Conservation (phyloP, 2,888 invertebrate genomes). For the Drosophila barbarae region DNA sequence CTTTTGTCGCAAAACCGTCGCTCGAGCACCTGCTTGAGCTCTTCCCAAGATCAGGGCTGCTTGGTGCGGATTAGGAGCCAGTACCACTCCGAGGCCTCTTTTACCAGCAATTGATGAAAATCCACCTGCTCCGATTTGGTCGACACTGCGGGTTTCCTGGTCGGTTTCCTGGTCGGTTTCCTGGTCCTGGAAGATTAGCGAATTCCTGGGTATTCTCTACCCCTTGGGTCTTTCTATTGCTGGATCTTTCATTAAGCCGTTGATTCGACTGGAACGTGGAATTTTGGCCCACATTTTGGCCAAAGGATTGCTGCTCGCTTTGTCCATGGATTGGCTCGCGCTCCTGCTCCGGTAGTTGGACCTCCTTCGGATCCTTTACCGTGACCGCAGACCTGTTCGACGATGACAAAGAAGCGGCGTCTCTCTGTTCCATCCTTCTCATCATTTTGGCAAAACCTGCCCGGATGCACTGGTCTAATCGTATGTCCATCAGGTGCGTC, state of each 20-base stretch:
- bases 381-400: neutral
- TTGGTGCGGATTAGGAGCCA: too few species aligned
- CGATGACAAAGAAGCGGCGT: neutral
- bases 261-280: neutral
- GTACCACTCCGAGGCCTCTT: too few species aligned
- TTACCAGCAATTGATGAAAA: too few species aligned
- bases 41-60: too few species aligned
- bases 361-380: neutral
- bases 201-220: neutral
- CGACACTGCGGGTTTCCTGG: neutral
- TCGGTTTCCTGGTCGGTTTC: neutral
- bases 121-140: neutral
- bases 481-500: neutral
- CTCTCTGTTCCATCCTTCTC: neutral
- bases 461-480: neutral
- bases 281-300: neutral
- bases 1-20: too few species aligned
- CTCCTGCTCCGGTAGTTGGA: neutral
- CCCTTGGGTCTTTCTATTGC: neutral
- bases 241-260: neutral
- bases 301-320: neutral
- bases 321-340: too few species aligned
- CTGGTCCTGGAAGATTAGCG: too few species aligned
- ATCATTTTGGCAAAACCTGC: neutral
- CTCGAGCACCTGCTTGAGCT: too few species aligned